Evolutionary conservation across 2,797 vertebrate species (phyloP).

Genomic region (Pteropus rufus): DNA sequence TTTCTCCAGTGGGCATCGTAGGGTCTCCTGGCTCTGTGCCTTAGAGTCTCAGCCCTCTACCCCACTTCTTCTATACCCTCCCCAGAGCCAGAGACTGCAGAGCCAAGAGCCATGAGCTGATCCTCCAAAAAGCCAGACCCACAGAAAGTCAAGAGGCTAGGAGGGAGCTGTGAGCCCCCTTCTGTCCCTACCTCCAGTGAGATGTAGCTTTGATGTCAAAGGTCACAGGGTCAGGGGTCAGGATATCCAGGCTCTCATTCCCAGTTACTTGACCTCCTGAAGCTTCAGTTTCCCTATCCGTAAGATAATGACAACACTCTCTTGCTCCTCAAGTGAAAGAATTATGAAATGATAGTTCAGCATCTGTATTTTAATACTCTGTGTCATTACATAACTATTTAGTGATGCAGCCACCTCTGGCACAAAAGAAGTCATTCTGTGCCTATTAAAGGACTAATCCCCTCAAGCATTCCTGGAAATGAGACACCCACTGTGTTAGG

Average conservation of each 20-base stretch:
- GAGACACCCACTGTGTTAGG: background rate
- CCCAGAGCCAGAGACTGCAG: background rate
- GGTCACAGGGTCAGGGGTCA: background rate
- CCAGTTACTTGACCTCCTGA: background rate
- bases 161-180: background rate
- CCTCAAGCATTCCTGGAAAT: slow-evolving; percentile 42
- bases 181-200: background rate
- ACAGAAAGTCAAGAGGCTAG: background rate
- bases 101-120: background rate
- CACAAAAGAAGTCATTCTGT: slow-evolving; percentile 1
- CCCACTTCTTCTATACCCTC: background rate
- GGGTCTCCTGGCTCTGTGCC: background rate
- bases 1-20: background rate
- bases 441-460: slow-evolving; percentile 22
- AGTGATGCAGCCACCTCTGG: slow-evolving; percentile 2
- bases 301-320: background rate
- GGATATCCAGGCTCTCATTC: background rate
- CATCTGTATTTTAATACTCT: background rate
- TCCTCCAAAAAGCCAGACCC: background rate
- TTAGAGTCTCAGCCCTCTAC: background rate
- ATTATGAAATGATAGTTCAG: background rate
- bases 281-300: background rate
- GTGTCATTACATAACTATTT: background rate
- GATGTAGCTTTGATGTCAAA: background rate
- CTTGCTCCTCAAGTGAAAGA: background rate